A percentile compares a stretch with the other conserved stretches of the same genome.
Conservation (phyloP, 2,888 invertebrate species). For the Odontocolon sp. region DNA sequence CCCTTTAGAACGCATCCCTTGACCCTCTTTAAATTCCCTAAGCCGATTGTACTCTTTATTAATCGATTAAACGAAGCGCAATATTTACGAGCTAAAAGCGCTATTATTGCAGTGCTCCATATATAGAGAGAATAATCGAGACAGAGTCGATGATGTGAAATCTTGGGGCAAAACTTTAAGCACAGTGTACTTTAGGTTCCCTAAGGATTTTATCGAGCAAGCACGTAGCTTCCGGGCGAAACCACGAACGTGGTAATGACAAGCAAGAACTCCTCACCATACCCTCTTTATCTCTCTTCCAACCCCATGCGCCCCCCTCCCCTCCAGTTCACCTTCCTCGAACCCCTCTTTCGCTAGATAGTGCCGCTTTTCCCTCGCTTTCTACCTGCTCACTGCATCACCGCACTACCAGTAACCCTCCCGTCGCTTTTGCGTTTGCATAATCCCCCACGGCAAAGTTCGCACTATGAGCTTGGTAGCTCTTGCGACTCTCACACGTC, state of each 20-base stretch:
- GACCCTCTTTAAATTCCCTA: not conserved
- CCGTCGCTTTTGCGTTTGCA: constrained; percentile 70
- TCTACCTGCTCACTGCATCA: constrained; percentile 52
- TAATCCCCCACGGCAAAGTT: constrained; percentile 76
- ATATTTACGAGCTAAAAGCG: constrained; percentile 46
- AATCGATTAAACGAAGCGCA: constrained; percentile 38
- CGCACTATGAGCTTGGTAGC: constrained; percentile 64
- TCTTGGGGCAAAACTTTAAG: constrained; percentile 39
- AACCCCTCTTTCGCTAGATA: not conserved
- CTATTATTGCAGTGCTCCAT: constrained; percentile 32
- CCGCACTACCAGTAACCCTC: constrained; percentile 47
- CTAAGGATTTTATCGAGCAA: constrained; percentile 54
- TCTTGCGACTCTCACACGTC: constrained; percentile 38
- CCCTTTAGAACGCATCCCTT: not conserved
- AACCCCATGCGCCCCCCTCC: too few relatives aligned
- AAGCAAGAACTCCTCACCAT: constrained; percentile 68
- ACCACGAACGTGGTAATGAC: constrained; percentile 74
- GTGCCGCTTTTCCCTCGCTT: too few relatives aligned
- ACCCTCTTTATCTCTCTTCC: constrained; percentile 50
- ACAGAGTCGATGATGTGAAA: constrained; percentile 18
- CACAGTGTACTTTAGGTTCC: constrained; percentile 33
- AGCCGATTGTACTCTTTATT: constrained; percentile 19
- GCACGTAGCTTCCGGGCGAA: constrained; percentile 63
- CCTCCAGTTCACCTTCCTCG: constrained; percentile 30
- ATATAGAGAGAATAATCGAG: constrained; percentile 41